Evolutionary conservation across 2,797 vertebrate genomes (phyloP).

Genomic region (Typhlichthys eigenmanni): DNA sequence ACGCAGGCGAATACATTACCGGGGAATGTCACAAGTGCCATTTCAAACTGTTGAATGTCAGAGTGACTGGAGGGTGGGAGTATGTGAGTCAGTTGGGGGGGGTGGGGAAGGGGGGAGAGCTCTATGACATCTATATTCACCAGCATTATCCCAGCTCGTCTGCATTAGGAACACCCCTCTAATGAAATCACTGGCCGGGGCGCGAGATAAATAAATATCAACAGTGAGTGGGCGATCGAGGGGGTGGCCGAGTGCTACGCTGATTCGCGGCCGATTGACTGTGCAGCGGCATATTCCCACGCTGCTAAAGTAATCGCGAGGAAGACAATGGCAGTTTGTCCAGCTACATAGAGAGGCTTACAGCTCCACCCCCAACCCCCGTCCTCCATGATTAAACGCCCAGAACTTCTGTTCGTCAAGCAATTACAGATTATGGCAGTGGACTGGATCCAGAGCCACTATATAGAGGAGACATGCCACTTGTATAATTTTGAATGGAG

Average conservation of each 20-base stretch:
- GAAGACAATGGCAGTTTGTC: not conserved
- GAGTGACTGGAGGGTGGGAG: constrained; percentile 38
- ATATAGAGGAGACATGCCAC: too few relatives aligned
- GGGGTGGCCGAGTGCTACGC: not conserved
- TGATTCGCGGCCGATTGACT: constrained; percentile 10
- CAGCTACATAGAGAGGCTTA: not conserved
- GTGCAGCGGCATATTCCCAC: not conserved
- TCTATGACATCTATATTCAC: constrained; percentile 48
- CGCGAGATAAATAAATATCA: constrained; percentile 38
- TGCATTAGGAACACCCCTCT: constrained; percentile 33
- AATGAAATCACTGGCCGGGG: constrained; percentile 22
- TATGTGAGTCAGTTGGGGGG: not conserved
- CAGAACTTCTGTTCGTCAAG: too few relatives aligned
- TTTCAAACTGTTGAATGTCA: constrained; percentile 69
- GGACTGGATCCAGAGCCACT: too few relatives aligned
- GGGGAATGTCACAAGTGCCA: constrained; percentile 69
- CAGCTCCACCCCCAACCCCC: too few relatives aligned
- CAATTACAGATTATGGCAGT: too few relatives aligned
- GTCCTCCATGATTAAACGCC: too few relatives aligned
- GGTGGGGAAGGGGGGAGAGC: not conserved
- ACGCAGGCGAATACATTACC: constrained; percentile 64
- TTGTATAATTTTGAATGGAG: too few relatives aligned
- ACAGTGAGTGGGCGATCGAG: constrained; percentile 1
- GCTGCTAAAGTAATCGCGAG: not conserved
- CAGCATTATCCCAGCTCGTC: constrained; percentile 24